Base-by-base conservation (phyloP, 2,797 vertebrate genomes). In the Tympanoctomys barrerae region DNA sequence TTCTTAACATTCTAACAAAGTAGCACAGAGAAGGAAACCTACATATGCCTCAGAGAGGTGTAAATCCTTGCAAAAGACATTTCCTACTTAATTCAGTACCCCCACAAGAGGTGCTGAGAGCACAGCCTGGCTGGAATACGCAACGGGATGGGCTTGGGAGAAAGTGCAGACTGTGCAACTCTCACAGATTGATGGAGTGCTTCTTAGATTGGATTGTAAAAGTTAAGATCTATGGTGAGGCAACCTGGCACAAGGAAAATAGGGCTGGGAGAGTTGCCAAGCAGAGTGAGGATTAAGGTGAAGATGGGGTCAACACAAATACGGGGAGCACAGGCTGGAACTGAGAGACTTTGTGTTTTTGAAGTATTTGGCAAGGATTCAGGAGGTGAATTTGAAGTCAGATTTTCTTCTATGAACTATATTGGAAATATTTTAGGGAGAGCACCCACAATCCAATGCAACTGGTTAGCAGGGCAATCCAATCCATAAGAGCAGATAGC, bases 221-320 rank as follows among this genome's bases (percentile, higher is more conserved):
- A 96, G 94, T 94, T 89, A 96, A 97, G 81, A 97, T 97, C 71
- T 95, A 96, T 71, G 13, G 71, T 73, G 75, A 93, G 84, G 73
- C 93, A 95, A 95, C 93, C 73, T 80, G 89, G 93, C 96, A 91
- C 91, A 85, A 87, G 62, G 89, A 90, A 97, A 96, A 89, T 64
- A 93, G 90, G 68, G 94, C 96, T 97, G 95, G 97, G 97, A 95
- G 54, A 81, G 62, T 90, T 36, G 96, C 96, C 97, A 96, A 88
- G 77, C 31, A 54, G 85, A 85, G 1, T 87, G 71, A 80, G 49
- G 42, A 75, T 79, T 93, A 88, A 94, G 95, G 95, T 95, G 81
- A 97, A 96, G 71, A 85, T 52, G 57, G 81, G 96, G 95, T 97
- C 93, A 96, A 66, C 68, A 92, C 87, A 86, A 85, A 91, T 84